phyloP scores from a whole-genome alignment of 2,113 vertebrate species.

The Rhadina sibilatrix region DNA sequence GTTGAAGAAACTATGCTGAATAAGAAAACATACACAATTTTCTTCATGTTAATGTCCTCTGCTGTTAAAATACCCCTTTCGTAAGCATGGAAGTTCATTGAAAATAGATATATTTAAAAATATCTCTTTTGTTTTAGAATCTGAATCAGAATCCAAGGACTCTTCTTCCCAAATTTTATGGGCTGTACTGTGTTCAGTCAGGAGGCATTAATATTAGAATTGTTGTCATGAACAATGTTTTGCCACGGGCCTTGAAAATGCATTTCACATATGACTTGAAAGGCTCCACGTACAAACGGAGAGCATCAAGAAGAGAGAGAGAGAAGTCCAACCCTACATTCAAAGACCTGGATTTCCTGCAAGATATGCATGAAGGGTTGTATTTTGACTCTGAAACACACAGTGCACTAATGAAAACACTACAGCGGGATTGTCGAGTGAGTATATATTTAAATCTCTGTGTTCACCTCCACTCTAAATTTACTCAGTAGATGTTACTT shows the following conservation, averaged over 20 bases:
- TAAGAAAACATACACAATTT: background rate
- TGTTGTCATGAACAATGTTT: conserved; percentile 96
- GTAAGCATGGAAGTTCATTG: background rate
- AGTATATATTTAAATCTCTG: conserved; percentile 55
- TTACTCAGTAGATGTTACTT: background rate
- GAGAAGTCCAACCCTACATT: conserved; percentile 87
- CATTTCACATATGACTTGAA: conserved; percentile 95
- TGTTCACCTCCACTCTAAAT: background rate
- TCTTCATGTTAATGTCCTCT: background rate
- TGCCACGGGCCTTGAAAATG: conserved; percentile 89
- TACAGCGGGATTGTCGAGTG: conserved; percentile 94
- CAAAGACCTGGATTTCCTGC: conserved; percentile 96
- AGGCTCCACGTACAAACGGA: conserved; percentile 91
- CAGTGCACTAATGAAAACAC: conserved; percentile 92
- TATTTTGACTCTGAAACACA: conserved; percentile 93
- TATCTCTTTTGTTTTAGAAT: conserved; percentile 78
- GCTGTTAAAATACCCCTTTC: background rate
- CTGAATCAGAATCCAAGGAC: conserved; percentile 96
- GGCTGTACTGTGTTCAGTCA: conserved; percentile 92
- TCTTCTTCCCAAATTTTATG: conserved; percentile 94
- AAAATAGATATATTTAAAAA: background rate
- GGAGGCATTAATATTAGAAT: conserved; percentile 87
- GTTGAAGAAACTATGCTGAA: background rate
- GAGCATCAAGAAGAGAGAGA: conserved; percentile 89
- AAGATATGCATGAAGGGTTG: conserved; percentile 93